These are phyloP conservation scores for Paramormyrops hopkinsi DNA, from an alignment of 2,797 vertebrate genomes.

Conservation along the genomic window DNA sequence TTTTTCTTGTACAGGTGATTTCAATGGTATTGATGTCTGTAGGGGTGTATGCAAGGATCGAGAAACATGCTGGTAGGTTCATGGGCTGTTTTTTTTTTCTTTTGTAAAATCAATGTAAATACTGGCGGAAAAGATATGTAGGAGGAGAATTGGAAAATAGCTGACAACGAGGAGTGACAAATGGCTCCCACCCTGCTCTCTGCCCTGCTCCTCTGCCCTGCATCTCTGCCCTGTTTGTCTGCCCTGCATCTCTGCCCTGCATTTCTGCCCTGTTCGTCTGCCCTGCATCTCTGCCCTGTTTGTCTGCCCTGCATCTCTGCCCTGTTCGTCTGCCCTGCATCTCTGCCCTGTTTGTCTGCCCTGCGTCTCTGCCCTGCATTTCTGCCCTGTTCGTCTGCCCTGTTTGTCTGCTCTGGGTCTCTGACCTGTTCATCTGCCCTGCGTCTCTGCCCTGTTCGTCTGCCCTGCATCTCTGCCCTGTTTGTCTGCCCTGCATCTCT, in stretches of 20 bases:
- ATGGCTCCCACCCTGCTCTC: neutral
- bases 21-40: conserved; percentile 75
- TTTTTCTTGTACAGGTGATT: conserved; percentile 62
- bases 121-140: neutral
- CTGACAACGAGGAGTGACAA: neutral
- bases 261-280: neutral
- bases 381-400: neutral
- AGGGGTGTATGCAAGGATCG: conserved; percentile 78
- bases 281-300: neutral
- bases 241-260: neutral
- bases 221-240: neutral
- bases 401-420: neutral
- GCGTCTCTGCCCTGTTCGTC: neutral
- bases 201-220: neutral
- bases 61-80: conserved; percentile 78
- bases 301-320: no score
- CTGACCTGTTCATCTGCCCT: no score
- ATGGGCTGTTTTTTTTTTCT: neutral
- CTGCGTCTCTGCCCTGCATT: neutral
- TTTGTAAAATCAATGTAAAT: neutral
- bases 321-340: no score
- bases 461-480: neutral
- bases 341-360: no score
- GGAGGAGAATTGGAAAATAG: neutral
- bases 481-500: no score